Conservation (phyloP, 2,888 invertebrate species). For the Ichneumoninae sp. region DNA sequence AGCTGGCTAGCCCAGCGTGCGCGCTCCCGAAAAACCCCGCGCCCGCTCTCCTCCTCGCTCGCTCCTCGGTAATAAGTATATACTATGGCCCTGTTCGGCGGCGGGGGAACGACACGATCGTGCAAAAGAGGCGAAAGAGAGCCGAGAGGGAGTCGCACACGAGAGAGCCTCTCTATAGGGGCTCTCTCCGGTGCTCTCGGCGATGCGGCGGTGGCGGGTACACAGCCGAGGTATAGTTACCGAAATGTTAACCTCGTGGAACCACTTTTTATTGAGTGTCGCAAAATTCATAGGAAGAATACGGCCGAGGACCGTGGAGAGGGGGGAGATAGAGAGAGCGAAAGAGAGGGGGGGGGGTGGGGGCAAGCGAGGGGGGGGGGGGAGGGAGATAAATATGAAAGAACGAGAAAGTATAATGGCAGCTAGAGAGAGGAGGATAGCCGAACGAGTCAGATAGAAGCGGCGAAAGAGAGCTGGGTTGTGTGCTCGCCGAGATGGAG, state of each 20-base stretch:
- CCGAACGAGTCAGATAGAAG: slow-evolving; percentile 63
- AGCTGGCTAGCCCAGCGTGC: slow-evolving; percentile 33
- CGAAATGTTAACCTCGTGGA: slow-evolving; percentile 87
- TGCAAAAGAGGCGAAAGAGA: slow-evolving; percentile 50
- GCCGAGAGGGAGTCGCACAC: slow-evolving; percentile 76
- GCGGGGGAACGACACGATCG: slow-evolving; percentile 28
- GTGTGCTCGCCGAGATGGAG: slow-evolving; percentile 23
- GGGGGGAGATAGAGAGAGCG: slow-evolving; percentile 67
- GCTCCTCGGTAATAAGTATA: slow-evolving; percentile 42
- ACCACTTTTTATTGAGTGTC: slow-evolving; percentile 88
- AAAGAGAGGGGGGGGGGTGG: slow-evolving; percentile 60
- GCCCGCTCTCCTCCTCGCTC: slow-evolving; percentile 16
- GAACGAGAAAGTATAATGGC: slow-evolving; percentile 4
- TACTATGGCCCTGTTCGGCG: slow-evolving; percentile 32
- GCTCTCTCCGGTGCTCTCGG: slow-evolving; percentile 23
- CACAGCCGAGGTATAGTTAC: slow-evolving; percentile 84
- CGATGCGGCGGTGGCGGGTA: slow-evolving; percentile 69
- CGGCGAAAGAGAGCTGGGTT: slow-evolving; percentile 30
- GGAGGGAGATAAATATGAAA: slow-evolving; percentile 33
- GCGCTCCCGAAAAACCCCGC: slow-evolving; percentile 51
- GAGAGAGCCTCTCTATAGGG: slow-evolving; percentile 47
- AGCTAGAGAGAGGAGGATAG: slow-evolving; percentile 65
- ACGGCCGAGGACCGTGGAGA: slow-evolving; percentile 72
- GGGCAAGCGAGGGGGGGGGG: slow-evolving; percentile 45
- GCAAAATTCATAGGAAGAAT: slow-evolving; percentile 87